These are phyloP conservation scores for Myiopsitta monachus DNA, from an alignment of 2,113 vertebrate species.

Conservation along the genomic window DNA sequence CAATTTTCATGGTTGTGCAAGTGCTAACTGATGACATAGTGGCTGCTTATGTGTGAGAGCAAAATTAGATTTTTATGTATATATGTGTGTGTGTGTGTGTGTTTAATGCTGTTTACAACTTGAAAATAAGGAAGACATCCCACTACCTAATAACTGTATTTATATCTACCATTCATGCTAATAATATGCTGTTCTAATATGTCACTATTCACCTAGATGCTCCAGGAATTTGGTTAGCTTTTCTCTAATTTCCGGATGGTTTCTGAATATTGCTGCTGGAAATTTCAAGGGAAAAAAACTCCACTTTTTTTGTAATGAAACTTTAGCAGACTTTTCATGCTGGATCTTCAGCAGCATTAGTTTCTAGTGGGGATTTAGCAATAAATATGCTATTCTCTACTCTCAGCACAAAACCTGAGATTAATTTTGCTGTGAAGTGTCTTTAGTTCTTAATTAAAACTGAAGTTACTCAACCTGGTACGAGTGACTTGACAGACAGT, in stretches of 20 bases:
- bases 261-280: constrained; percentile 13
- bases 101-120: background rate
- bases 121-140: background rate
- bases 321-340: background rate
- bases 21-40: background rate
- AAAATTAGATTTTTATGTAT: background rate
- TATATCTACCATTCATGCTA: background rate
- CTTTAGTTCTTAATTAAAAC: constrained; percentile 17
- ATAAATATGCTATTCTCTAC: background rate
- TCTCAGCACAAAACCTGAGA: background rate
- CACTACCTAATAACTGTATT: background rate
- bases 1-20: background rate
- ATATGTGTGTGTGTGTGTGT: fast-evolving
- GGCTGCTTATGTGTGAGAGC: background rate
- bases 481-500: background rate
- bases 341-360: background rate
- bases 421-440: constrained; percentile 32
- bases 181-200: background rate
- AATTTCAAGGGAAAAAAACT: background rate
- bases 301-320: background rate
- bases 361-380: constrained; percentile 6
- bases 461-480: background rate
- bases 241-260: background rate
- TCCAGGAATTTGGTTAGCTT: background rate
- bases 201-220: background rate